Evolutionary conservation across 2,888 invertebrate species (phyloP).

Genomic region (Polydrusus pterygomalis): DNA sequence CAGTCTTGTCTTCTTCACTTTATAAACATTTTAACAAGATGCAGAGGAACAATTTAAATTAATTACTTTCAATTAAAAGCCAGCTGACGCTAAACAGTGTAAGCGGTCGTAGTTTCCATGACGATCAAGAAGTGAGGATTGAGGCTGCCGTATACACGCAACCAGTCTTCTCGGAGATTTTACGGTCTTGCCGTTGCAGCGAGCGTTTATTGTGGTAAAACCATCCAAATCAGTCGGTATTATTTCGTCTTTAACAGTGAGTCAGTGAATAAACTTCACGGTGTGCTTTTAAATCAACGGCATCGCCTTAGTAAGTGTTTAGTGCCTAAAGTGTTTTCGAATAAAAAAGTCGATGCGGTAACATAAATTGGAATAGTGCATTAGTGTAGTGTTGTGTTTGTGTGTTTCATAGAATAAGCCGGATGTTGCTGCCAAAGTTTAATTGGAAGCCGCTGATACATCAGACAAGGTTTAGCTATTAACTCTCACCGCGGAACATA

Average conservation of each 20-base stretch:
- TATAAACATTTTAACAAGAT: slow-evolving; percentile 17
- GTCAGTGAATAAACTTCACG: slow-evolving; percentile 10
- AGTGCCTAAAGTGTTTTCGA: slow-evolving; percentile 1
- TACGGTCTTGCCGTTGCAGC: slow-evolving; percentile 31
- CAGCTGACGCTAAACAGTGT: slow-evolving; percentile 29
- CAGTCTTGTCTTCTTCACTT: not conserved
- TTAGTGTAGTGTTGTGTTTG: slow-evolving; percentile 8
- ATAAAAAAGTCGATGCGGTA: not conserved
- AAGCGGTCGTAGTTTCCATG: slow-evolving; percentile 27
- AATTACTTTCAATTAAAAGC: slow-evolving; percentile 31
- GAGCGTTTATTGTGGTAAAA: slow-evolving; percentile 28
- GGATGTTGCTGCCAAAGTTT: slow-evolving; percentile 3
- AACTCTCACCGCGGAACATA: not conserved
- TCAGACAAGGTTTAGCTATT: slow-evolving; percentile 3
- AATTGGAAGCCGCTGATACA: not conserved
- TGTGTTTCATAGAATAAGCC: slow-evolving; percentile 1
- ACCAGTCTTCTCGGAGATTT: slow-evolving; percentile 26
- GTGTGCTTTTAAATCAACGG: slow-evolving; percentile 6
- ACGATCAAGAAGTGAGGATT: slow-evolving; percentile 24
- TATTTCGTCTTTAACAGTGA: slow-evolving; percentile 35
- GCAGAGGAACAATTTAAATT: slow-evolving; percentile 30
- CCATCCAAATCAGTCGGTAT: slow-evolving; percentile 35
- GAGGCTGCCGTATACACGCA: slow-evolving; percentile 26
- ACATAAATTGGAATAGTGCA: not conserved
- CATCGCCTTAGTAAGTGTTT: slow-evolving; percentile 4